Conservation (phyloP, 2,797 vertebrate species). For the Chelidonichthys spinosus region DNA sequence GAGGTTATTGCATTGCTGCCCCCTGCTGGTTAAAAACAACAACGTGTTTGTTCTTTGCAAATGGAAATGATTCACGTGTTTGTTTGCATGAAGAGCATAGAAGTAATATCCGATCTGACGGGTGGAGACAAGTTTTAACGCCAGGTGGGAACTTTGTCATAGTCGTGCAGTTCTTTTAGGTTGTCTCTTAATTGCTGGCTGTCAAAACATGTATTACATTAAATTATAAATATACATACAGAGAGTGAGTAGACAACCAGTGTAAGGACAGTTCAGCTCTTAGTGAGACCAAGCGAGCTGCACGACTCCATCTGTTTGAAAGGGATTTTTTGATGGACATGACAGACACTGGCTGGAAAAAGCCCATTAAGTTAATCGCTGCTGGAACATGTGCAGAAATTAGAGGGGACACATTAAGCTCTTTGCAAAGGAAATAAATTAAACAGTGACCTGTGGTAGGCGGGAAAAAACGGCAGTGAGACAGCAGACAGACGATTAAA, state of each 20-base stretch:
- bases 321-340: not conserved
- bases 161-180: not conserved
- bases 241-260: not conserved
- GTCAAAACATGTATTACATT: not conserved
- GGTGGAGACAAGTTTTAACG: not conserved
- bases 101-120: no score
- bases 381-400: slow-evolving; percentile 6
- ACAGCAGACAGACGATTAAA: slow-evolving; percentile 3
- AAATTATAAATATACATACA: no score
- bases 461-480: not conserved
- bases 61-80: no score
- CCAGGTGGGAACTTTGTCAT: not conserved
- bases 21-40: no score
- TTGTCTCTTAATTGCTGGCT: not conserved
- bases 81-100: no score
- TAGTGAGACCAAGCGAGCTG: not conserved
- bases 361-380: slow-evolving; percentile 15
- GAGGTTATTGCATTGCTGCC: no score
- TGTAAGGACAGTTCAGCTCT: not conserved
- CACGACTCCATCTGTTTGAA: not conserved
- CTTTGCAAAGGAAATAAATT: not conserved
- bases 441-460: not conserved
- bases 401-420: not conserved
- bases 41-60: no score
- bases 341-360: not conserved